phyloP scores from a whole-genome alignment of 92 coral and sea anemone species.

The Epizoanthus rinbou region DNA sequence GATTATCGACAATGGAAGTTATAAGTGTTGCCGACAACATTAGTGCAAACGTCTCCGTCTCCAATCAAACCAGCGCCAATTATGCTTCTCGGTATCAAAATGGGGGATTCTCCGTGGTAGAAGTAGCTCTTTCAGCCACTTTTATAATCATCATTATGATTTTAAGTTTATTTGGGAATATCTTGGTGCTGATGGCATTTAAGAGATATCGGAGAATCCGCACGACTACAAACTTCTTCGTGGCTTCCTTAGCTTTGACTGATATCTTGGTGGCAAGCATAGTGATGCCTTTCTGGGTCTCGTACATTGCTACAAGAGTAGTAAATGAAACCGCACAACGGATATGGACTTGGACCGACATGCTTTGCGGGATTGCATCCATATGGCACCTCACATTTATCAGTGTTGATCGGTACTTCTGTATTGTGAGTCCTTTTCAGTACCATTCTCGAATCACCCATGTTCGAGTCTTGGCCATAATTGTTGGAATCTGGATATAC shows the following conservation, averaged over 20 bases:
- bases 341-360: slow-evolving; percentile 91
- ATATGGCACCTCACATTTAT: slow-evolving; percentile 92
- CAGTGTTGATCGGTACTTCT: slow-evolving; percentile 89
- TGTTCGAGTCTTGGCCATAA: slow-evolving; percentile 61
- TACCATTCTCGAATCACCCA: slow-evolving; percentile 77
- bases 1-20: no score
- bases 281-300: slow-evolving; percentile 89
- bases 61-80: not conserved
- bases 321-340: slow-evolving; percentile 59
- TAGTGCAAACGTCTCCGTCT: no score
- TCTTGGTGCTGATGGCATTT: slow-evolving; percentile 79
- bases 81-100: not conserved
- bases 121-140: slow-evolving; percentile 54
- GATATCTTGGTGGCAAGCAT: slow-evolving; percentile 78
- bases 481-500: slow-evolving; percentile 72
- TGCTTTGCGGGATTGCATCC: slow-evolving; percentile 84
- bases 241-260: slow-evolving; percentile 76
- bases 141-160: slow-evolving; percentile 68
- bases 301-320: slow-evolving; percentile 59
- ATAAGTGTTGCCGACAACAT: no score
- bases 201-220: slow-evolving; percentile 75
- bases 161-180: slow-evolving; percentile 70
- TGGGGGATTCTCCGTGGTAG: slow-evolving; percentile 40
- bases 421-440: slow-evolving; percentile 76
- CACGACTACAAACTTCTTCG: slow-evolving; percentile 82